Conservation (phyloP, 2,797 vertebrate genomes). For the Alfaro cultratus region DNA sequence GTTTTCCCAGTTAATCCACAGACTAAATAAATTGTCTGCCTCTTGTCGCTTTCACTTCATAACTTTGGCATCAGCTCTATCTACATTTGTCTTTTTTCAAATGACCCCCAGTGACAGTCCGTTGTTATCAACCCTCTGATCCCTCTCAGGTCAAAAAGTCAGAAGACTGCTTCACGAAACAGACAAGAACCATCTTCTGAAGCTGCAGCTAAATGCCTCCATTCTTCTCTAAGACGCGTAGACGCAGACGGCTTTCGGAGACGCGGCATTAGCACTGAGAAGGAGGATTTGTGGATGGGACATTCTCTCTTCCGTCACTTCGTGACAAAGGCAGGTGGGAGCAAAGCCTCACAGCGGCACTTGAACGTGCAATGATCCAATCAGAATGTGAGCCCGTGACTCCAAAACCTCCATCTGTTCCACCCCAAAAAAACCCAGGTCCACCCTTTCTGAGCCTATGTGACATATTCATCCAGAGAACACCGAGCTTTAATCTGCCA, state of each 20-base stretch:
- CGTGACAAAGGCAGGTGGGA: slow-evolving; percentile 56
- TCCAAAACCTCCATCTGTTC: slow-evolving; percentile 56
- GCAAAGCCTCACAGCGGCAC: slow-evolving; percentile 61
- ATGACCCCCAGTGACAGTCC: slow-evolving; percentile 33
- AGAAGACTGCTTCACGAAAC: slow-evolving; percentile 38
- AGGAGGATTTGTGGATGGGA: slow-evolving; percentile 55
- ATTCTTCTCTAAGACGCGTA: slow-evolving; percentile 62
- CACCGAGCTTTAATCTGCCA: slow-evolving; percentile 56
- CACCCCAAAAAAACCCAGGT: slow-evolving; percentile 50
- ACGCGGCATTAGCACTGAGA: slow-evolving; percentile 47
- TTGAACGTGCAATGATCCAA: slow-evolving; percentile 69
- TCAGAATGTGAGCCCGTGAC: slow-evolving; percentile 76
- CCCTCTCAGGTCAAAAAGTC: slow-evolving; percentile 59
- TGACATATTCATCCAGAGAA: slow-evolving; percentile 54
- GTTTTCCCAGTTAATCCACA: background rate
- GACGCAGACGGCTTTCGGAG: slow-evolving; percentile 57
- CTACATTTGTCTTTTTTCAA: slow-evolving; percentile 19
- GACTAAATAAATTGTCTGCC: slow-evolving; percentile 9
- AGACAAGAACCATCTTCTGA: slow-evolving; percentile 54
- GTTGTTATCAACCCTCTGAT: slow-evolving; percentile 48
- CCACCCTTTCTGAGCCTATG: slow-evolving; percentile 46
- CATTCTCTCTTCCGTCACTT: slow-evolving; percentile 22
- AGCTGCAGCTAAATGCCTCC: slow-evolving; percentile 58
- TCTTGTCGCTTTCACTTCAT: slow-evolving; percentile 42
- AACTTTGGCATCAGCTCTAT: slow-evolving; percentile 34